Base-by-base conservation (phyloP, 2,888 invertebrate genomes). In the Drosophila kambysellisi region DNA sequence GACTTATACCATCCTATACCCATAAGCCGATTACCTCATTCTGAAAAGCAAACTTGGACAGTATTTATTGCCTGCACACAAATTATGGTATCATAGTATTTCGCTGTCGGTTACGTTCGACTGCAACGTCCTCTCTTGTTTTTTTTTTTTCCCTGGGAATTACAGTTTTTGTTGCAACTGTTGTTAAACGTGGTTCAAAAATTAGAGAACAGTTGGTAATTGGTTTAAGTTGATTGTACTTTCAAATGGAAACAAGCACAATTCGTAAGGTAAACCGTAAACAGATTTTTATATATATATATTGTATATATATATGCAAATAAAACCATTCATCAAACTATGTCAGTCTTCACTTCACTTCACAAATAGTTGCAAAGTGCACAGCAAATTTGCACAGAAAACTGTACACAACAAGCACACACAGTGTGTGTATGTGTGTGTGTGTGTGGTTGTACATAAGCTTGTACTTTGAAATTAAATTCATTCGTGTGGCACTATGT, bases 391-490 rank as follows among this genome's bases (percentile, higher is more conserved):
- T 50, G 39, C 51, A 11, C 4, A 41, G 11, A 20, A 35, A 53
- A 25, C 25, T 46, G 46, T 29, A 15, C 15, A 8, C 46, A 8
- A 46, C 15, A 15, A 12, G 46, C 3, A 46, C 46, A 12, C 20
- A 46, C 46, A 39, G 11, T 11, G 37, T 39, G 8, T 15, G 2
- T 20, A n/a, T n/a, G 3, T 29, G 56, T 25, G 33, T n/a, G 5
- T 56, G 56, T 48, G 29, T 48, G 59, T 53, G n/a, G 35, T 32
- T 39, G 48, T 62, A 43, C 48, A 37, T 64, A 33, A 37, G 52
- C 37, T 64, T 72, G 74, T 74, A 53, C 67, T 78, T 63, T 72
- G 63, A 85, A 88, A 88, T 88, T 81, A 83, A 86, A 83, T 81
- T 83, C 69, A 77, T 75, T 64, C 48, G 53, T 52, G 29, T 39